A percentile compares a stretch with the other conserved stretches of the same genome.
Evolutionary conservation across 2,888 invertebrate genomes (phyloP).

Genomic region (Apodemia zela): DNA sequence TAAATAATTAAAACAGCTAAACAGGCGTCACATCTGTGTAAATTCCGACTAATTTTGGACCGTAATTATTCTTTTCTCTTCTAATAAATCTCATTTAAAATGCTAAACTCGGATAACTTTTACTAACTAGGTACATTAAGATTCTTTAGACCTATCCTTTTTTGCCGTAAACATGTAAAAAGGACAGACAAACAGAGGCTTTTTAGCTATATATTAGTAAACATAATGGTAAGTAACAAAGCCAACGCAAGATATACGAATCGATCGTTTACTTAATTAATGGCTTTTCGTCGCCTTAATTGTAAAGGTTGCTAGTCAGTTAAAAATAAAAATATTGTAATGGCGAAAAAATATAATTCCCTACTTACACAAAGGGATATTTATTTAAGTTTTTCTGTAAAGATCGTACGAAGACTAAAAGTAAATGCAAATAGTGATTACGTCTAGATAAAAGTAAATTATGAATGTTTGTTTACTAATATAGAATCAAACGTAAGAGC

Average conservation of each 20-base stretch:
- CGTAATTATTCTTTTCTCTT: too few species aligned
- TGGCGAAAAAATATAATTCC: slow-evolving; percentile 18
- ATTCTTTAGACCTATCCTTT: background rate
- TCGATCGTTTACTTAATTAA: slow-evolving; percentile 34
- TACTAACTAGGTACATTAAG: too few species aligned
- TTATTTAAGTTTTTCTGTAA: slow-evolving; percentile 16
- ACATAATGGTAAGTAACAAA: background rate
- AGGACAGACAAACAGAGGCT: background rate
- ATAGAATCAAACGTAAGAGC: slow-evolving; percentile 14
- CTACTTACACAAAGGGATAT: slow-evolving; percentile 13
- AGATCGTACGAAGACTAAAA: slow-evolving; percentile 19
- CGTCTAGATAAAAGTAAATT: slow-evolving; percentile 16
- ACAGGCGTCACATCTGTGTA: too few species aligned
- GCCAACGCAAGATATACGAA: slow-evolving; percentile 23
- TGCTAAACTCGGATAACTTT: too few species aligned
- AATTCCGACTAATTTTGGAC: too few species aligned
- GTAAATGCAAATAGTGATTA: slow-evolving; percentile 21
- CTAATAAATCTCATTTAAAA: too few species aligned
- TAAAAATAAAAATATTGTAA: slow-evolving; percentile 28
- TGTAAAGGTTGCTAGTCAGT: slow-evolving; percentile 29
- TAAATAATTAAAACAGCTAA: too few species aligned
- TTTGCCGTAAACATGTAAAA: background rate
- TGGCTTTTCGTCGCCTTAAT: slow-evolving; percentile 34
- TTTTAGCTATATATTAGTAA: background rate
- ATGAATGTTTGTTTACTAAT: slow-evolving; percentile 6